Conservation (phyloP, 2,888 invertebrate species). For the Neria commutata region DNA sequence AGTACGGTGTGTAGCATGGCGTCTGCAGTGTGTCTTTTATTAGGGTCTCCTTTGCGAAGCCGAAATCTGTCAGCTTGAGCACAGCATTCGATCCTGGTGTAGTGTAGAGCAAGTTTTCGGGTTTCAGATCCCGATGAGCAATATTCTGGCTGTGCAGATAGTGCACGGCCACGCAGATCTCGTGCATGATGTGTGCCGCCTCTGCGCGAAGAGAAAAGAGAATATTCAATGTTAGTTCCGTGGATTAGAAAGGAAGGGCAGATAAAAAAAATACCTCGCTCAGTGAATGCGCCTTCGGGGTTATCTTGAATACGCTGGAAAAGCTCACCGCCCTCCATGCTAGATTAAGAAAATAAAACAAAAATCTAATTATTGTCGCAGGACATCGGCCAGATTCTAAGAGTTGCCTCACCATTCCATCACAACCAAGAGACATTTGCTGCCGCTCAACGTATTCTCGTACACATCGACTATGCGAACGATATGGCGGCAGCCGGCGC, state of each 20-base stretch:
- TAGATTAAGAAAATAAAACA: constrained; percentile 48
- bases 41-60: constrained; percentile 94
- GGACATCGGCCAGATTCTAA: background rate
- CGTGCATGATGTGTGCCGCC: constrained; percentile 93
- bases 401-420: constrained; percentile 87
- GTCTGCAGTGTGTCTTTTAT: constrained; percentile 90
- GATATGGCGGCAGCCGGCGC: constrained; percentile 83
- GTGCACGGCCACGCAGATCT: constrained; percentile 93
- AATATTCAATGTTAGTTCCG: background rate
- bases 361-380: constrained; percentile 9
- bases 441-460: constrained; percentile 92
- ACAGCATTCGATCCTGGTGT: constrained; percentile 76
- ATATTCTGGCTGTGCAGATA: constrained; percentile 93
- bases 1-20: constrained; percentile 99
- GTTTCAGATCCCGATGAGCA: constrained; percentile 97
- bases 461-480: constrained; percentile 92
- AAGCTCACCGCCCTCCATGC: constrained; percentile 97
- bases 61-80: constrained; percentile 97
- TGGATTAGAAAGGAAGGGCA: background rate
- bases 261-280: constrained; percentile 65
- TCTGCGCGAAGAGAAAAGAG: constrained; percentile 70
- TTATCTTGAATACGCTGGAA: constrained; percentile 94
- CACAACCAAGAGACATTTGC: constrained; percentile 92
- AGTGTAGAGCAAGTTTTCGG: constrained; percentile 94
- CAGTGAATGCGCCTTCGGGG: constrained; percentile 94